Conservation (phyloP, 2,797 vertebrate species). For the Anguilla megastoma region DNA sequence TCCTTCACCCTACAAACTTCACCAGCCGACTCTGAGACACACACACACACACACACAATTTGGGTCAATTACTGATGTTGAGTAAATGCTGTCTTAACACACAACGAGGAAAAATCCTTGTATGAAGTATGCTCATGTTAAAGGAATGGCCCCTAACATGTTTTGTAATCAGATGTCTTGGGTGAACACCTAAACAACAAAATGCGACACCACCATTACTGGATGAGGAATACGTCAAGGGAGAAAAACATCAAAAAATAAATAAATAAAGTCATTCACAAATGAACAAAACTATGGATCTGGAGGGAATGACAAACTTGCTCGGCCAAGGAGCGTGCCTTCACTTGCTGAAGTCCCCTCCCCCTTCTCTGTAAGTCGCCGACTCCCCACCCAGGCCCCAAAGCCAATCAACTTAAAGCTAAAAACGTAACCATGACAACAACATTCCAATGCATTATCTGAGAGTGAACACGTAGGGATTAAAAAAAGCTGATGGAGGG, state of each 20-base stretch:
- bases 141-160: background rate
- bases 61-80: background rate
- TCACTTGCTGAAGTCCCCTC: background rate
- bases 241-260: background rate
- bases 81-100: background rate
- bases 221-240: background rate
- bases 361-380: background rate
- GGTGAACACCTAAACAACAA: background rate
- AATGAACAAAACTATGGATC: background rate
- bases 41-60: background rate
- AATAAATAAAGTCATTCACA: background rate
- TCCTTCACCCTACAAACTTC: background rate
- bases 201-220: background rate
- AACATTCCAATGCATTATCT: background rate
- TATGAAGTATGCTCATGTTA: background rate
- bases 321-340: background rate
- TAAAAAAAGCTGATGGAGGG: background rate
- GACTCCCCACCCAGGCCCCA: background rate
- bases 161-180: background rate
- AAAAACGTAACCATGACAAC: background rate
- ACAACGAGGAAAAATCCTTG: background rate
- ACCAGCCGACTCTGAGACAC: background rate
- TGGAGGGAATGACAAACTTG: background rate
- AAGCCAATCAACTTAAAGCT: background rate
- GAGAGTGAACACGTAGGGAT: background rate